Conservation (phyloP, 2,888 invertebrate species). For the Cataglyphis cursor region DNA sequence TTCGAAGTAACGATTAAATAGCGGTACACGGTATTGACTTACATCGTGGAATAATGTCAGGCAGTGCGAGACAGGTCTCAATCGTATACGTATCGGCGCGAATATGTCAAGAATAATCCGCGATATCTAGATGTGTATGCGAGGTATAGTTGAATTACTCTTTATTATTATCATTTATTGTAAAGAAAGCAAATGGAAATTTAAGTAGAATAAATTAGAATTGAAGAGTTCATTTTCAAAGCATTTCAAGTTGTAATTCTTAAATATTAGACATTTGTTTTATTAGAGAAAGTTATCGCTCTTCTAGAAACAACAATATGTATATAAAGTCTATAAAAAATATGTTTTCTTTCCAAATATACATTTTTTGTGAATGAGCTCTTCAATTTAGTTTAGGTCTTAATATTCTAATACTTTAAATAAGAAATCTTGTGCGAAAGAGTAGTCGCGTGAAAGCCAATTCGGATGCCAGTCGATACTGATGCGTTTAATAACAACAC, state of each 20-base stretch:
- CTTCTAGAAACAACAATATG: background rate
- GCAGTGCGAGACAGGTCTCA: background rate
- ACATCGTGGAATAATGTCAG: background rate
- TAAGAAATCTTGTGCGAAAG: constrained; percentile 37
- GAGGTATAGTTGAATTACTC: constrained; percentile 14
- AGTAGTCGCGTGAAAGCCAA: constrained; percentile 45
- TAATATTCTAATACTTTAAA: background rate
- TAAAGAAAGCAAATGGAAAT: background rate
- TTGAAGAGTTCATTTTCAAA: background rate
- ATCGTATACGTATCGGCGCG: background rate
- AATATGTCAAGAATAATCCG: constrained; percentile 7
- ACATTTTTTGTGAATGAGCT: background rate
- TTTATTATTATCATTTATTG: constrained; percentile 9
- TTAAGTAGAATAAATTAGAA: background rate
- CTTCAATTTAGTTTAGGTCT: background rate
- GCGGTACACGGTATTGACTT: constrained; percentile 41
- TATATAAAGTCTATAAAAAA: background rate
- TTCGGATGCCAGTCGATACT: constrained; percentile 26
- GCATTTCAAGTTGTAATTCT: background rate
- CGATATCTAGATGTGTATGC: background rate
- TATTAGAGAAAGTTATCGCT: background rate
- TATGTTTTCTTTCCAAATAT: background rate
- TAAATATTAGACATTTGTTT: background rate
- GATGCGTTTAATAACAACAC: constrained; percentile 50
- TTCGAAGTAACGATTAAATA: constrained; percentile 37